Base-by-base conservation (phyloP, 2,113 vertebrate genomes). In the Lepidiolamprologus cunningtoni region DNA sequence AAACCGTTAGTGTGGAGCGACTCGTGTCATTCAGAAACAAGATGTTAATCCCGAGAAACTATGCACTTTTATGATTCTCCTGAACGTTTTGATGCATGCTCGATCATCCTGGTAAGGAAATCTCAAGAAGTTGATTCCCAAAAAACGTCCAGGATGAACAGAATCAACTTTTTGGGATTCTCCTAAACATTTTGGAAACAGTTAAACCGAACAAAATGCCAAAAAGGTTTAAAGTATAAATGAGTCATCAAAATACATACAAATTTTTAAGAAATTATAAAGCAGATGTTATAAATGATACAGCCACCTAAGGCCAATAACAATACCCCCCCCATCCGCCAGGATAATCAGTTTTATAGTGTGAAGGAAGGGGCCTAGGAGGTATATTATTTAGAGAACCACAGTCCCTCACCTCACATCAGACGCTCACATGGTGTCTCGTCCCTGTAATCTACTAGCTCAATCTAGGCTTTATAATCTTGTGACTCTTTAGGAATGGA, bases 381-480 rank as follows among this genome's bases (percentile, higher is more conserved):
- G 26, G 26, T 86, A 10, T 82, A 80, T 90, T 42, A 90, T 91
- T 91, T 16, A 89, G 63, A 80, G 26, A 28, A 28, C 83, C 7
- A 17, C 81, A 55, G 37, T 81, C 73, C 50, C 58, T 33, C 61
- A n/a, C 21, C 17, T 84, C 16, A 4, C 9, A 8, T 47, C 26
- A 16, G 53, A 76, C 14, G 31, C 76, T 91, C 90, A 89, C 86
- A 78, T 71, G 52, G 55, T 17, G 52, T 66, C 89, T 85, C 14
- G 76, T 89, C 89, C 50, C 66, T 78, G 28, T 91, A 84, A 93
- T 92, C 94, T 87, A 5, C 71, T 31, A 81, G 50, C 78, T 86
- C 68, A 89, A 85, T 92, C 94, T 92, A 80, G 68, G 14, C 40
- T 86, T 84, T 85, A 78, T 90, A 91, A 95, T 93, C 91, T 85